phyloP scores from a whole-genome alignment of 2,888 invertebrate species.

The Caenorhabditis doughertyi region DNA sequence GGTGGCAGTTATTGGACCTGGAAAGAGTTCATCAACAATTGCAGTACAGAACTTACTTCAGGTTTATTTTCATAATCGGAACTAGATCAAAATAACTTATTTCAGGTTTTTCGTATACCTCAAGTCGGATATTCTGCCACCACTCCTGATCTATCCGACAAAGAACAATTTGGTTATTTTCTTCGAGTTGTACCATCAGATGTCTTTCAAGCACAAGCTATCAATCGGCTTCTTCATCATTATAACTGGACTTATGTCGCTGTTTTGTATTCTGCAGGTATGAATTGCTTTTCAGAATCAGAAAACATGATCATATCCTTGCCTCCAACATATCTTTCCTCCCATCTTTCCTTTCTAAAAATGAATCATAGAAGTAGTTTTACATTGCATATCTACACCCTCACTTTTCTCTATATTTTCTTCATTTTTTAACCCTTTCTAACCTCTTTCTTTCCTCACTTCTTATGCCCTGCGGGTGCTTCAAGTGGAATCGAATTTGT shows the following conservation, averaged over 20 bases:
- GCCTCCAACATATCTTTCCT: not conserved
- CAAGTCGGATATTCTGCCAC: conserved; percentile 90
- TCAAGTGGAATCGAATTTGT: conserved; percentile 61
- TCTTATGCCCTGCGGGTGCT: conserved; percentile 59
- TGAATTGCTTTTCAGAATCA: conserved; percentile 76
- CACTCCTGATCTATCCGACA: conserved; percentile 88
- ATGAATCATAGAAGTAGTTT: conserved; percentile 27
- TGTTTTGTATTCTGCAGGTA: conserved; percentile 89
- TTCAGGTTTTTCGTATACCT: conserved; percentile 85
- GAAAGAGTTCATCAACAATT: conserved; percentile 86
- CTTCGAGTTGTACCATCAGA: conserved; percentile 90
- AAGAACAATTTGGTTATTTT: conserved; percentile 88
- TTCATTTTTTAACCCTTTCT: conserved; percentile 16
- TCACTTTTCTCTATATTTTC: not conserved
- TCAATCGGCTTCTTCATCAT: conserved; percentile 87
- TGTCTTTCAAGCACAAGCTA: conserved; percentile 88
- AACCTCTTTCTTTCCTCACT: conserved; percentile 25
- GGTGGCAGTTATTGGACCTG: conserved; percentile 88
- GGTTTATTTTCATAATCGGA: conserved; percentile 71
- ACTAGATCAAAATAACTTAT: not conserved
- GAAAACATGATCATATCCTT: too few species aligned
- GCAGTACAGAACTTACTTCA: conserved; percentile 89
- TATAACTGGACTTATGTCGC: conserved; percentile 91
- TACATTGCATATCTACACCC: not conserved
- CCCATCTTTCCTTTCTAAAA: not conserved